Evolutionary conservation across 1,140 invertebrate genomes (phyloP), one percentile per base, ranked within the genome.

Genomic region (Drosophila sechellia): DNA sequence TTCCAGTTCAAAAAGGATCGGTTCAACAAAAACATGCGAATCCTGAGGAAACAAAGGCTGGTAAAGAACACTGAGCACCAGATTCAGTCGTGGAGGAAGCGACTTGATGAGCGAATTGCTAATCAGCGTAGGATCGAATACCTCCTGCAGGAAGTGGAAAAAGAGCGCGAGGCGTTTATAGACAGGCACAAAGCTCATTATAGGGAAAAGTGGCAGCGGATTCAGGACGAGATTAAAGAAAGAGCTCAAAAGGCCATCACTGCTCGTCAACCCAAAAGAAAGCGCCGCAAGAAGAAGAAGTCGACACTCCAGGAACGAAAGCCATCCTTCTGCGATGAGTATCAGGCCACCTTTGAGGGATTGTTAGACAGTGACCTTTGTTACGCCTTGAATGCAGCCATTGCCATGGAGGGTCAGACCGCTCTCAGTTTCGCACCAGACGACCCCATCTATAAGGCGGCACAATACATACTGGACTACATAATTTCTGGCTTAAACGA

Each of bases 391-490:
- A 87, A 91, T 27, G 74, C 89, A 1, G 89, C 86, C n/a, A 80
- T 92, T 20, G 75, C 77, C 15, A 54, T 92, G 64, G 81, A 91
- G 35, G 78, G 83, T 4, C 56, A 77, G 39, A 31, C 66, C 0
- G 54, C 68, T 4, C 40, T 90, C 5, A 81, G 73, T 5, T 90
- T 91, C 39, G 55, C 77, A 1, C 42, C 73, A 10, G 70, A 87
- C 35, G 90, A 92, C 74, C 85, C 90, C 15, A 92, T 92, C 42
- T 92, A 92, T 27, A 92, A 92, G 65, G 87, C 90, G 4, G 90
- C 90, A 1, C 75, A 90, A 15, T 92, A 81, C 3, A 92, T 92
- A 3, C 68, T 81, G 40, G 77, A 85, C 48, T 52, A 92, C 25
- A 90, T 92, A 22, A 35, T 92, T 13, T 56, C 46, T 1, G 83